Evolutionary conservation across 2,113 vertebrate species (phyloP), one percentile per base, ranked within the genome.

Genomic region (Podarcis cretensis): DNA sequence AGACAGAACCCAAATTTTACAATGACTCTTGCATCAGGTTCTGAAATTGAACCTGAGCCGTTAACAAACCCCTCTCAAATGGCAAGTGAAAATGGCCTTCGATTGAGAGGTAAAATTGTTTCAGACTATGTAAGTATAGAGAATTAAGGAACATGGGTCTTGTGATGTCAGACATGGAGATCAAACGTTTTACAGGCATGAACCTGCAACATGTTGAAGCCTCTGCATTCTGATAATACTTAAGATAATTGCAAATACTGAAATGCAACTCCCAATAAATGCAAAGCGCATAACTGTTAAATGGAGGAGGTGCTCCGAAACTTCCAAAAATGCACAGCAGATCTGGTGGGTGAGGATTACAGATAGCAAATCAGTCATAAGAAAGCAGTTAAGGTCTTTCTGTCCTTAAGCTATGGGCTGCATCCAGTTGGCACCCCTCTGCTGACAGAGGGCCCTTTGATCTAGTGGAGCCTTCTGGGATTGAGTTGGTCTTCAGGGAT

Each of bases 101-200:
- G 92, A 91, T 69, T 76, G 87, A 65, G 81, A 95, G 85, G 91
- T 93, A 94, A 89, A 91, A 86, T 90, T 77, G 92, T 93, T 91
- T 87, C 93, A 93, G 93, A 91, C 89, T 92, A 93, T 91, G 92
- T 89, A 95, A 93, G 90, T 92, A 95, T 93, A 92, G 69, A 94
- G 85, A 43, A 87, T 92, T 3, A 37, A 66, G n/a, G 5, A 37
- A 27, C 40, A 93, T 82, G 68, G 92, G 81, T 85, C 83, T 85
- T 92, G 81, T 89, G 43, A 43, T 7, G 43, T 43, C 43, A 43
- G 43, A 43, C 43, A 43, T 6, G 43, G 43, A 43, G 43, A 43
- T 43, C 43, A 43, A 43, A 43, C 1, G 6, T 43, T 43, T 89
- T 83, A 77, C 12, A 92, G 80, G 3, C 30, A 91, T 30, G 25